Conservation (phyloP, 2,113 vertebrate genomes). For the Pelecanoides urinatrix region DNA sequence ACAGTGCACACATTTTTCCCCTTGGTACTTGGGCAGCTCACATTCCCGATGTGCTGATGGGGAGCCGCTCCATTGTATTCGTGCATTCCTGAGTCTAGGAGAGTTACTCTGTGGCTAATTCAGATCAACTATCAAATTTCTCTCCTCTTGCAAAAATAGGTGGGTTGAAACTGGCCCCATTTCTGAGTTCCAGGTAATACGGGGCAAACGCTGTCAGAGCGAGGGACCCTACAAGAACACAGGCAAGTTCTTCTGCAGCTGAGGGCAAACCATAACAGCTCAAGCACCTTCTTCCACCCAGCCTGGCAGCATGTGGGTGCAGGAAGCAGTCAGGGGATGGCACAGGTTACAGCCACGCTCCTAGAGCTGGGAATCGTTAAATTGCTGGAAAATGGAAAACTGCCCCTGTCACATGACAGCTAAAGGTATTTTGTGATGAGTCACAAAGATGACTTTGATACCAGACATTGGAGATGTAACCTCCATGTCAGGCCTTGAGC, state of each 20-base stretch:
- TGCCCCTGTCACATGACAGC: accelerated
- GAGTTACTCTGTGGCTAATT: not conserved
- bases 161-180: not conserved
- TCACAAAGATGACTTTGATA: not conserved
- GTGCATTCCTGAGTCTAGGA: accelerated
- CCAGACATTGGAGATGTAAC: not conserved
- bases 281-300: not conserved
- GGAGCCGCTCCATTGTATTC: not conserved
- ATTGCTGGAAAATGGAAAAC: not conserved
- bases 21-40: not conserved
- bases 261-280: too few relatives aligned
- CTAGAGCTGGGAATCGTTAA: not conserved
- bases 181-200: not conserved
- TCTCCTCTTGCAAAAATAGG: not conserved
- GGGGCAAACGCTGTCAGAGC: not conserved
- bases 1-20: accelerated
- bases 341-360: accelerated
- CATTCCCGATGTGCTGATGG: accelerated
- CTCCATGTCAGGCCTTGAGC: not conserved
- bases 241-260: not conserved
- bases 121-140: not conserved
- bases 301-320: accelerated
- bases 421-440: not conserved
- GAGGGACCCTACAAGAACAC: not conserved
- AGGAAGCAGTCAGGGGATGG: not conserved